Base-by-base conservation (phyloP, 2,888 invertebrate genomes). In the Parnassius smintheus region DNA sequence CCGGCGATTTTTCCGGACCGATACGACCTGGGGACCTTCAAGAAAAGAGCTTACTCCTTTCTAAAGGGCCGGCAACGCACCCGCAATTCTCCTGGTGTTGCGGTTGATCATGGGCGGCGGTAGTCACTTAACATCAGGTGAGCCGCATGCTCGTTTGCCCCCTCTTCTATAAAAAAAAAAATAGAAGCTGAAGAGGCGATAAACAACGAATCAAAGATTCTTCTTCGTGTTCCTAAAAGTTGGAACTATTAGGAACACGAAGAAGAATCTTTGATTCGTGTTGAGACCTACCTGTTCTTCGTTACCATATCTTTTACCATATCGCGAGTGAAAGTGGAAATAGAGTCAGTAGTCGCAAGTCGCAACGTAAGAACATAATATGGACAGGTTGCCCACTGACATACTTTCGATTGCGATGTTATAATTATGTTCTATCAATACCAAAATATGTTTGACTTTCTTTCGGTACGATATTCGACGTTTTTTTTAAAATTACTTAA, bases 391-490 rank as follows among this genome's bases (percentile, higher is more conserved):
- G 75, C 77, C 80, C 73, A 72, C 77, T 90, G 88, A 87, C 89
- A 88, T 75, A 90, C 83, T 86, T 88, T 84, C 78, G 72, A 70
- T 62, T 68, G 69, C 73, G 75, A 79, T 82, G 81, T 83, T 86
- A 83, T 85, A 85, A 85, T 83, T 80, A 74, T 72, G 70, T 70
- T 68, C 77, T 76, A 79, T 78, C 76, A 72, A 75, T 74, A 73
- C 68, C 65, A 68, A 62, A 71, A 69, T 54, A 58, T 52, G 62
- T 65, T 60, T 63, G 59, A 64, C 57, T 62, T 61, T 68, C 68
- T 46, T 56, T 45, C 58, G 57, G 65, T 61, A 64, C 61, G 48
- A 49, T 49, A 13, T 49, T 13, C 11, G 18, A 13, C 9, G n/a
- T 7, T 9, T 49, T 49, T 9, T 13, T 12, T 9, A 1, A 1